These are phyloP conservation scores for Silurus asotus DNA, from an alignment of 2,113 vertebrate species.

Conservation along the genomic window DNA sequence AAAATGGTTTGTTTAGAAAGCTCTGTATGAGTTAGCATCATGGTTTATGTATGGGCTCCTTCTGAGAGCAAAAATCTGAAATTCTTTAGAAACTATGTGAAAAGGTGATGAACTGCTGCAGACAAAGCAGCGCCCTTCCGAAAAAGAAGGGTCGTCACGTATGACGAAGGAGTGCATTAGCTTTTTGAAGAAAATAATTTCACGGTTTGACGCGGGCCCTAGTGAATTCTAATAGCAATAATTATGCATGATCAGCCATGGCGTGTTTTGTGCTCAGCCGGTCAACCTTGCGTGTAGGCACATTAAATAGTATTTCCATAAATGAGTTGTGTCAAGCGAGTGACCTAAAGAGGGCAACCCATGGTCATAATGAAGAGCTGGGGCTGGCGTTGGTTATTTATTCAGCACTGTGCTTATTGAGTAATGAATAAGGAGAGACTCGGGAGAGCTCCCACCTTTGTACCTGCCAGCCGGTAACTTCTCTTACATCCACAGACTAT, in stretches of 20 bases:
- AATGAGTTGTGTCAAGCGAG: slow-evolving; percentile 18
- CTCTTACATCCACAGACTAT: slow-evolving; percentile 44
- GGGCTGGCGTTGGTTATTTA: slow-evolving; percentile 14
- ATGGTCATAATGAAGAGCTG: slow-evolving; percentile 30
- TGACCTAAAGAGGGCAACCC: slow-evolving; percentile 25
- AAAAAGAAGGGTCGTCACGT: neutral
- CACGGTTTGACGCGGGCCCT: slow-evolving; percentile 11
- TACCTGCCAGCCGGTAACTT: slow-evolving; percentile 38
- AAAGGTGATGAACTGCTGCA: slow-evolving; percentile 18
- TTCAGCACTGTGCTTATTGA: slow-evolving; percentile 36
- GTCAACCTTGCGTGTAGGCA: slow-evolving; percentile 13
- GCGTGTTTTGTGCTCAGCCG: neutral
- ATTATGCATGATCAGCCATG: slow-evolving; percentile 27
- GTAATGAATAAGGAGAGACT: slow-evolving; percentile 45
- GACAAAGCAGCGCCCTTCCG: slow-evolving; percentile 3
- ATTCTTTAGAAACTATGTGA: slow-evolving; percentile 16
- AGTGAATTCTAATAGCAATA: slow-evolving; percentile 24
- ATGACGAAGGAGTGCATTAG: slow-evolving; percentile 4
- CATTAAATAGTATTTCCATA: slow-evolving; percentile 29
- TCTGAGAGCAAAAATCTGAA: slow-evolving; percentile 19
- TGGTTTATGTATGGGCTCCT: neutral
- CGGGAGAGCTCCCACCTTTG: slow-evolving; percentile 32
- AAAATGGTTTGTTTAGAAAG: neutral
- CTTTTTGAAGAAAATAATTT: slow-evolving; percentile 21
- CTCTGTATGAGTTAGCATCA: neutral